These are phyloP conservation scores for Drosophila albomicans DNA, from an alignment of 1,140 invertebrate species.

Conservation along the genomic window DNA sequence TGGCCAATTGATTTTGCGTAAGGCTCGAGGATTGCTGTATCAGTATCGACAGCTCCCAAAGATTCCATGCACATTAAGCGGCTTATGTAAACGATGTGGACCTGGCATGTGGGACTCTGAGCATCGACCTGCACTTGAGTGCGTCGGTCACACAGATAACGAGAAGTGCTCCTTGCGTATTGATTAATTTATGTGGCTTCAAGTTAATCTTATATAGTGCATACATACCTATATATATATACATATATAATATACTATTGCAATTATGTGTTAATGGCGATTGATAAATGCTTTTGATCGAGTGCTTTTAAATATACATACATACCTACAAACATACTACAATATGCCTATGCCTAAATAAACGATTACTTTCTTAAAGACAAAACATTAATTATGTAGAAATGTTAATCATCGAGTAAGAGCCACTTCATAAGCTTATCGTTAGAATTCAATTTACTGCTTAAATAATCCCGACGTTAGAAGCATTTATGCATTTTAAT, in stretches of 20 bases:
- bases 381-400: background rate
- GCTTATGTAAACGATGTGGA: constrained; percentile 94
- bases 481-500: constrained; percentile 30
- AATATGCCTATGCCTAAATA: constrained; percentile 36
- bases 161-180: constrained; percentile 84
- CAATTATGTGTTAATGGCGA: constrained; percentile 30
- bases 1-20: constrained; percentile 94
- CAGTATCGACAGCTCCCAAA: constrained; percentile 93
- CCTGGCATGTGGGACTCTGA: constrained; percentile 97
- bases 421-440: background rate
- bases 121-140: constrained; percentile 91
- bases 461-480: constrained; percentile 23
- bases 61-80: constrained; percentile 95
- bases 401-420: background rate
- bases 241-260: constrained; percentile 28
- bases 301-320: constrained; percentile 51
- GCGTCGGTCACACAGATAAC: constrained; percentile 86
- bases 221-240: constrained; percentile 2
- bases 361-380: constrained; percentile 19
- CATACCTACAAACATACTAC: constrained; percentile 13
- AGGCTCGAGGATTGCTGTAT: constrained; percentile 95
- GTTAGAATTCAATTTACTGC: background rate
- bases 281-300: constrained; percentile 44
- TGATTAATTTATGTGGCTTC: constrained; percentile 74
- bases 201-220: constrained; percentile 31